These are phyloP conservation scores for Danio kyathit DNA, from an alignment of 2,797 vertebrate species.

Conservation along the genomic window DNA sequence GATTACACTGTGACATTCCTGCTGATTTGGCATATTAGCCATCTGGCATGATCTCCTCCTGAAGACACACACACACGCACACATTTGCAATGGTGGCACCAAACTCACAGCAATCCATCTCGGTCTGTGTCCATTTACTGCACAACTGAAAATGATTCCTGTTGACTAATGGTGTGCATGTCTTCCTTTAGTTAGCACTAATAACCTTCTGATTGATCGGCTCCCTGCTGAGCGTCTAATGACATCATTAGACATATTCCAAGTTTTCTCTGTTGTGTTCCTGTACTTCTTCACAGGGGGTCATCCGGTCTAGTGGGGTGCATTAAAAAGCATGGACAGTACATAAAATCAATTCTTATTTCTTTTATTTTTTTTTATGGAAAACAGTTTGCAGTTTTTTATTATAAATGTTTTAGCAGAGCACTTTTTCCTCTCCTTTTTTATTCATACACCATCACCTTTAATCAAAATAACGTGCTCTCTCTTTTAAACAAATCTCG, in stretches of 20 bases:
- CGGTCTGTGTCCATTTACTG: slow-evolving; percentile 7
- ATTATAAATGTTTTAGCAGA: too few relatives aligned
- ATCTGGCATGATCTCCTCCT: slow-evolving; percentile 40
- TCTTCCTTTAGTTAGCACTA: slow-evolving; percentile 74
- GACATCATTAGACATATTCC: slow-evolving; percentile 76
- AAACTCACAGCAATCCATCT: slow-evolving; percentile 43
- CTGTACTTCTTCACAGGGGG: slow-evolving; percentile 19
- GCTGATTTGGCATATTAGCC: slow-evolving; percentile 50
- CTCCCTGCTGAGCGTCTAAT: slow-evolving; percentile 72
- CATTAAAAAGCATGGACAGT: background rate
- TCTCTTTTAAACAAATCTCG: too few relatives aligned
- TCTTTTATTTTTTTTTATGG: too few relatives aligned
- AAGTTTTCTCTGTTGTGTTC: slow-evolving; percentile 26
- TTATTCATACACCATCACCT: too few relatives aligned
- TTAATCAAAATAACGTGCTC: too few relatives aligned
- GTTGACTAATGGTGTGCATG: slow-evolving; percentile 46
- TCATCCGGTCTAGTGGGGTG: background rate
- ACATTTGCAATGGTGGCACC: slow-evolving; percentile 8
- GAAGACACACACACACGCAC: slow-evolving; percentile 12
- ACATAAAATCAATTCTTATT: background rate
- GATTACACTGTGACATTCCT: slow-evolving; percentile 40
- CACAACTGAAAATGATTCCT: slow-evolving; percentile 25
- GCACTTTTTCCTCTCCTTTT: too few relatives aligned
- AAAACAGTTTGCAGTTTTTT: too few relatives aligned
- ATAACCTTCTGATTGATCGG: slow-evolving; percentile 79